Conservation (phyloP, 2,888 invertebrate genomes). For the Nomada ferruginata region DNA sequence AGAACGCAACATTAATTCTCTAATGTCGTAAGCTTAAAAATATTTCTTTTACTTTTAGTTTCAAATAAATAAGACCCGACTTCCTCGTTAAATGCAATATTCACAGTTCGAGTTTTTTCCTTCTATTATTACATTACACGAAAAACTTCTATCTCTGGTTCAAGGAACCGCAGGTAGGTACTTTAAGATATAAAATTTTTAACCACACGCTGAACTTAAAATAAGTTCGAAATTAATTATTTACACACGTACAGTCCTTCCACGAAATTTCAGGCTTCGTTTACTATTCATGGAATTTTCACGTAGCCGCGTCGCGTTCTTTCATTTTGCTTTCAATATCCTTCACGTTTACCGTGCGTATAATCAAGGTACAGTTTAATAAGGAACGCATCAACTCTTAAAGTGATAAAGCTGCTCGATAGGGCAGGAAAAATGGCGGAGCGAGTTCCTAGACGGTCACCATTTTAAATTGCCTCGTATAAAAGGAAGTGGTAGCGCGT, state of each 20-base stretch:
- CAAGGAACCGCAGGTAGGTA: background rate
- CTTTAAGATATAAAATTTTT: background rate
- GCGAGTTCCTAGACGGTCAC: slow-evolving; percentile 53
- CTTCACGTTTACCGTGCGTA: background rate
- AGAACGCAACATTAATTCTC: too few relatives aligned
- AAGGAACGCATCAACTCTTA: background rate
- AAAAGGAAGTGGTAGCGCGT: slow-evolving; percentile 42
- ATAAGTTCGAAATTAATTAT: background rate
- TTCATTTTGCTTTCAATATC: background rate
- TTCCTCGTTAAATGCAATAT: background rate
- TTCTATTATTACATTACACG: too few relatives aligned
- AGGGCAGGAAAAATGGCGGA: slow-evolving; percentile 52
- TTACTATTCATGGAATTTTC: background rate
- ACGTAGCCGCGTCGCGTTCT: background rate
- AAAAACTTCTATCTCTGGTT: background rate
- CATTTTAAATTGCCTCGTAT: slow-evolving; percentile 59
- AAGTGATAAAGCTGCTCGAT: slow-evolving; percentile 30
- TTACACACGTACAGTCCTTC: background rate
- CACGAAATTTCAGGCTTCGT: background rate
- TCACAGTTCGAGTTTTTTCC: background rate
- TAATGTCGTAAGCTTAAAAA: too few relatives aligned
- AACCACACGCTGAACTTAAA: background rate
- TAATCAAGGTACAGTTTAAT: slow-evolving; percentile 2
- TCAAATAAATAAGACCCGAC: background rate
- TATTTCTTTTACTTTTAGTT: background rate